phyloP scores from a whole-genome alignment of 2,797 vertebrate species.

The Podargus strigoides region DNA sequence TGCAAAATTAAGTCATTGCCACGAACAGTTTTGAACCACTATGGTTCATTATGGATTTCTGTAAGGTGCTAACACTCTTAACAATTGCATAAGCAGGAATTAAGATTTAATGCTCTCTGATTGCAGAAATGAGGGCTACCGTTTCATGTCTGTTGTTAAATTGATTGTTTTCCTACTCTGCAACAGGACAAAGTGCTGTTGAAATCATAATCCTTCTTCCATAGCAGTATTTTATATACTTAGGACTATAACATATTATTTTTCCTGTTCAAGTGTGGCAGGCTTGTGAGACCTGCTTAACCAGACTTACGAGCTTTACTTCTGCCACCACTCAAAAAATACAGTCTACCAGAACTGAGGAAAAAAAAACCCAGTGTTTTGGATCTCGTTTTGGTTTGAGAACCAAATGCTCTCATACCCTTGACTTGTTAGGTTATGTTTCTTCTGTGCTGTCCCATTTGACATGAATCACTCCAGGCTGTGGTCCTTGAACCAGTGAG shows the following conservation, averaged over 20 bases:
- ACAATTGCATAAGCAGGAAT: not conserved
- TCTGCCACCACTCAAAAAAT: not conserved
- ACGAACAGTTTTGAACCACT: not conserved
- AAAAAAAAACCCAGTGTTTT: not conserved
- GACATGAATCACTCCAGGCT: not conserved
- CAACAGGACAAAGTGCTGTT: not conserved
- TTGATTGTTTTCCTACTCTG: not conserved
- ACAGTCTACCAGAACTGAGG: not conserved
- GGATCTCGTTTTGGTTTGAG: not conserved
- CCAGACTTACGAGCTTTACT: not conserved
- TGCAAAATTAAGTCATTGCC: not conserved
- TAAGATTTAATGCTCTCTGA: not conserved
- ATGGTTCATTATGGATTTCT: not conserved
- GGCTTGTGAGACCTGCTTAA: not conserved
- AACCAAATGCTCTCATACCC: too few relatives aligned
- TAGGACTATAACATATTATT: not conserved
- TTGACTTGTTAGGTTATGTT: not conserved
- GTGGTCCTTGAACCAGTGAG: not conserved
- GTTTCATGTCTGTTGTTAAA: not conserved
- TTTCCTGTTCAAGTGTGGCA: not conserved
- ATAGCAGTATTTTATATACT: not conserved
- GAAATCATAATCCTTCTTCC: not conserved
- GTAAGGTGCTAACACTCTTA: not conserved
- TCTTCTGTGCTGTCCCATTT: not conserved
- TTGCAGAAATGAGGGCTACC: not conserved